These are phyloP conservation scores for Morelia viridis DNA, from an alignment of 2,797 vertebrate genomes.

Conservation along the genomic window DNA sequence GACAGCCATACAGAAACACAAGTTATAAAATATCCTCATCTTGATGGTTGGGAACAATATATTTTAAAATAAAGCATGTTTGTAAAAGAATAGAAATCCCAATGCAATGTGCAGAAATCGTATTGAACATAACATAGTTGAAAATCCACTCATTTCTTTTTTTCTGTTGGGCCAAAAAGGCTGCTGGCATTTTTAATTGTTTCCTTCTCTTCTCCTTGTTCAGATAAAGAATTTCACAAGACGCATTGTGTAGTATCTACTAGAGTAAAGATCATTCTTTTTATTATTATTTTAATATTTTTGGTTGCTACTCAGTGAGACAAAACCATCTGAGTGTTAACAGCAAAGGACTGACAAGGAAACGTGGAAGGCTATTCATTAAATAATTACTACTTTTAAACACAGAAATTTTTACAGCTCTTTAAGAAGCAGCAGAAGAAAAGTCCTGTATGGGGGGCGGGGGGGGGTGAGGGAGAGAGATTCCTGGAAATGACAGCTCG, in stretches of 20 bases:
- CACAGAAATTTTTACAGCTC: constrained; percentile 54
- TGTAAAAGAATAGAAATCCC: constrained; percentile 29
- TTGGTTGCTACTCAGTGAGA: constrained; percentile 70
- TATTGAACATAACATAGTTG: constrained; percentile 37
- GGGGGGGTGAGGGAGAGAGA: constrained; percentile 59
- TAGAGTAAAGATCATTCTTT: constrained; percentile 54
- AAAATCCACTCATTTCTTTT: constrained; percentile 6
- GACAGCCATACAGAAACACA: constrained; percentile 42
- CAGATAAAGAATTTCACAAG: constrained; percentile 50
- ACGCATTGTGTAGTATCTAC: constrained; percentile 45
- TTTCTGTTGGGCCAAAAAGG: neutral
- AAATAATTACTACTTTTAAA: constrained; percentile 81
- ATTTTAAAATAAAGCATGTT: constrained; percentile 14
- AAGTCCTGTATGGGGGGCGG: constrained; percentile 36
- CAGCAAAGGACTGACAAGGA: constrained; percentile 75
- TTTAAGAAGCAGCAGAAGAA: constrained; percentile 60
- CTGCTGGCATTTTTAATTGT: neutral
- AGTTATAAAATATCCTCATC: constrained; percentile 61
- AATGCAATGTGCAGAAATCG: constrained; percentile 44
- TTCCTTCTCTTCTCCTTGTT: constrained; percentile 47
- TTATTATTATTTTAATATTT: constrained; percentile 73
- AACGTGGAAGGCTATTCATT: constrained; percentile 75
- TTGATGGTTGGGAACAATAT: constrained; percentile 55
- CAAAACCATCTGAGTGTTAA: constrained; percentile 74
- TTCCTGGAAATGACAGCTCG: constrained; percentile 76